These are phyloP conservation scores for Drosophila arawakana DNA, from an alignment of 1,140 invertebrate genomes.

Conservation along the genomic window DNA sequence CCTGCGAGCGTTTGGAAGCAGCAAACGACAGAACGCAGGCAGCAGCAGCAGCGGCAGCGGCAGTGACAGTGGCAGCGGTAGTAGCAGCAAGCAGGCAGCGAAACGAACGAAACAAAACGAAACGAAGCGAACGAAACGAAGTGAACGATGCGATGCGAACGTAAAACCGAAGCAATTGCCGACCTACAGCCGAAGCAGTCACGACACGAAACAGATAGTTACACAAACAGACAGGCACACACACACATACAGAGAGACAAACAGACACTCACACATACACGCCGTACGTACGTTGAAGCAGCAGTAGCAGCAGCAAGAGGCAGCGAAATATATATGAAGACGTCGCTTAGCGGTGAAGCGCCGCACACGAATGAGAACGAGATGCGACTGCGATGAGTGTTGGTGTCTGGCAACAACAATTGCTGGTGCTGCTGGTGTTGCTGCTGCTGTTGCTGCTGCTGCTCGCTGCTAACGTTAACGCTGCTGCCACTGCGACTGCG, in stretches of 20 bases:
- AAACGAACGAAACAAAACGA: constrained; percentile 11
- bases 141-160: constrained; percentile 4
- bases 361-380: constrained; percentile 69
- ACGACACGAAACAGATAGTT: constrained; percentile 3
- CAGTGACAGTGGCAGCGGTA: constrained; percentile 3
- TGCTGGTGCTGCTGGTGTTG: constrained; percentile 10
- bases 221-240: constrained; percentile 9
- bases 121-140: constrained; percentile 17
- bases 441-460: constrained; percentile 33
- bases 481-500: constrained; percentile 16
- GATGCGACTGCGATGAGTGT: constrained; percentile 52
- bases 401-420: constrained; percentile 29
- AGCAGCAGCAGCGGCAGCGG: constrained; percentile 9
- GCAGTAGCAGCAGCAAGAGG: constrained; percentile 40
- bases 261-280: constrained; percentile 16
- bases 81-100: constrained; percentile 14
- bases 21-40: constrained; percentile 9
- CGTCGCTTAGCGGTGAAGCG: constrained; percentile 70
- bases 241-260: constrained; percentile 10
- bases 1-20: constrained; percentile 48
- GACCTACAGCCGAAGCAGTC: constrained; percentile 8
- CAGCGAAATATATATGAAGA: constrained; percentile 38
- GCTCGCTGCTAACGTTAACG: constrained; percentile 3
- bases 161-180: constrained; percentile 15
- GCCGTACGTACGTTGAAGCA: constrained; percentile 34